Base-by-base conservation (phyloP, 2,113 vertebrate species). In the Semicossyphus pulcher region DNA sequence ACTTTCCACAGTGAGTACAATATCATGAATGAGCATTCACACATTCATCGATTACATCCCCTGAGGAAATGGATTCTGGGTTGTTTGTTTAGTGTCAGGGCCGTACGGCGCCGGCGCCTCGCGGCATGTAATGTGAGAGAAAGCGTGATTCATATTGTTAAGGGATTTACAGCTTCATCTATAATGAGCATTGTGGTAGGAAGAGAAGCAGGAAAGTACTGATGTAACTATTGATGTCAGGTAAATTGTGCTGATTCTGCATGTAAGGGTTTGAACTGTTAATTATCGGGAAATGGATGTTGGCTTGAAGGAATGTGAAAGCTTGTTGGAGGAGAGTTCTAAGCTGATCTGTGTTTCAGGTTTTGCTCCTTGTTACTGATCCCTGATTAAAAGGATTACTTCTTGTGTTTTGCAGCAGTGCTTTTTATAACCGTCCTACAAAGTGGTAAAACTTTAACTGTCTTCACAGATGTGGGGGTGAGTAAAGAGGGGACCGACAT, bases 211-310 rank as follows among this genome's bases (percentile, higher is more conserved):
- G 32, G 18, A 75, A 70, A 71, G 32, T 28, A 61, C 28, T 28
- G 29, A 62, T 63, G 66, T 28, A 52, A 59, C 36, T 61, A 80
- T 75, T 36, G 74, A 61, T 51, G 63, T 32, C 7, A n/a, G 12
- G 10, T 14, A 15, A 61, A 60, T 29, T 48, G 61, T 76, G 80
- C 80, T 72, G 62, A 1, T 36, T 69, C 20, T 52, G 78, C 67
- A 60, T 62, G 68, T 28, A 31, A 47, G 25, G 41, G 34, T 59
- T 64, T 48, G 58, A 74, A 65, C 29, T 28, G 60, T 68, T 63
- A 47, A 85, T 85, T 83, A 78, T 63, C 11, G 10, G 37, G 26
- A 64, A 74, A 81, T 71, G 52, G 41, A 76, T 73, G 70, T 16
- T 67, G 57, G 47, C 32, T 10, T 20, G 45, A 37, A 51, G 60